Evolutionary conservation across 2,797 vertebrate species (phyloP), one percentile per base, ranked within the genome.

Genomic region (Arrhamphus sclerolepis): DNA sequence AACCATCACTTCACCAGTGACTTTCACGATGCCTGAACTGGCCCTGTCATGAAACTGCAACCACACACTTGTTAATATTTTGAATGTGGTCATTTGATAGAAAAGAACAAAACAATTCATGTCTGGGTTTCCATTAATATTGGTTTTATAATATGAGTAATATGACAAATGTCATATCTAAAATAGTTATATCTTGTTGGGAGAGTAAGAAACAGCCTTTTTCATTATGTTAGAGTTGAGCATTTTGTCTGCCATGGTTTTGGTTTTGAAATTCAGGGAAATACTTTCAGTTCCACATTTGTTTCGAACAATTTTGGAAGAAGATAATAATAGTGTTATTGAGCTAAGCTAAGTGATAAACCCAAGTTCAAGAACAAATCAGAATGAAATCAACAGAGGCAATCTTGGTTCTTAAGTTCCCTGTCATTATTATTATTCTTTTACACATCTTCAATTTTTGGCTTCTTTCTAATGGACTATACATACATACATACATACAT

Each of bases 1-100:
- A 24, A 66, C 31, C 56, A 40, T 61, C 63, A 55, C 43, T 38
- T 73, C 61, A 53, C 26, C 55, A 58, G 17, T 51, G 41, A 52
- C 62, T 62, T 39, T 43, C 20, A 34, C 44, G 34, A 31, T 17
- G 43, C 51, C 66, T 57, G 40, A 44, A 39, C 40, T 47, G 43
- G 52, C 21, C 28, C 47, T 48, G 29, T 46, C 16, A 59, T 64
- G 47, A 29, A 66, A 52, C 48, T 5, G 11, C 44, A 54, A 5
- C 3, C n/a, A 48, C 48, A 18, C 9, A 42, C 8, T 29, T 26
- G 24, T 47, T 48, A 31, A 21, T 43, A 28, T 53, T 75, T 42
- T 41, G 5, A 34, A 51, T 49, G 22, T 20, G 4, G 7, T 54
- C 21, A 39, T 34, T 10, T 52, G 31, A 41, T 3, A 53, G 31